These are phyloP conservation scores for Chelonus formosanus DNA, from an alignment of 2,888 invertebrate genomes.

Conservation along the genomic window DNA sequence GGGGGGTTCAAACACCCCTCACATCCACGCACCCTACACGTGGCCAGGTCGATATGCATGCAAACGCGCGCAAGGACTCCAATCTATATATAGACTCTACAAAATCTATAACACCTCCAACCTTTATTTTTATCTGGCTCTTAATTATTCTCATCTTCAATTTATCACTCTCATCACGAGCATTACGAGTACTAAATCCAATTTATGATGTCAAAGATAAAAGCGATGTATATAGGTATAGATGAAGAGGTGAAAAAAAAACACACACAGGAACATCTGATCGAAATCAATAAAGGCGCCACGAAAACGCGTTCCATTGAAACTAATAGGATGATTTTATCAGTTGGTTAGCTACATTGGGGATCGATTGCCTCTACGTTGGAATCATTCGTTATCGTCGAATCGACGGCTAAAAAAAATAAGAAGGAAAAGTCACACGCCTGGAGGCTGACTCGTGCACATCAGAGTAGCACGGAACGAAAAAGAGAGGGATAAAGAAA, in stretches of 20 bases:
- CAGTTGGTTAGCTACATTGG: conserved; percentile 11
- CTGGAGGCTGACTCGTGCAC: conserved; percentile 11
- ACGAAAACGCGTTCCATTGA: conserved; percentile 12
- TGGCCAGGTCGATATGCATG: conserved; percentile 55
- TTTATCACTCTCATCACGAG: neutral
- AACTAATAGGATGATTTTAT: conserved; percentile 30
- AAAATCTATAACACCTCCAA: conserved; percentile 30
- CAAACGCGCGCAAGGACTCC: conserved; percentile 37
- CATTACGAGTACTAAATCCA: neutral
- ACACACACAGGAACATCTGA: neutral
- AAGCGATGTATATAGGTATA: neutral
- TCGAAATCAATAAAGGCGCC: conserved; percentile 1
- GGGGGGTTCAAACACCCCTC: too few relatives aligned
- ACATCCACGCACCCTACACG: conserved; percentile 51
- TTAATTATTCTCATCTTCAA: neutral
- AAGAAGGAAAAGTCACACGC: conserved; percentile 19
- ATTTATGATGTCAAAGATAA: neutral
- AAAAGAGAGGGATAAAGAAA: conserved; percentile 1
- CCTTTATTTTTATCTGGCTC: neutral
- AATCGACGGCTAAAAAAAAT: neutral
- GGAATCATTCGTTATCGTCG: conserved; percentile 17
- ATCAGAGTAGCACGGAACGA: conserved; percentile 6
- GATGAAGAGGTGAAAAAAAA: neutral
- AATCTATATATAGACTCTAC: conserved; percentile 29
- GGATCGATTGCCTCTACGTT: conserved; percentile 7